Percentiles rank a stretch among this genome's conserved stretches.
Evolutionary conservation across 92 coral and sea anemone genomes (phyloP).

Genomic region (Zoanthus sansibaricus): DNA sequence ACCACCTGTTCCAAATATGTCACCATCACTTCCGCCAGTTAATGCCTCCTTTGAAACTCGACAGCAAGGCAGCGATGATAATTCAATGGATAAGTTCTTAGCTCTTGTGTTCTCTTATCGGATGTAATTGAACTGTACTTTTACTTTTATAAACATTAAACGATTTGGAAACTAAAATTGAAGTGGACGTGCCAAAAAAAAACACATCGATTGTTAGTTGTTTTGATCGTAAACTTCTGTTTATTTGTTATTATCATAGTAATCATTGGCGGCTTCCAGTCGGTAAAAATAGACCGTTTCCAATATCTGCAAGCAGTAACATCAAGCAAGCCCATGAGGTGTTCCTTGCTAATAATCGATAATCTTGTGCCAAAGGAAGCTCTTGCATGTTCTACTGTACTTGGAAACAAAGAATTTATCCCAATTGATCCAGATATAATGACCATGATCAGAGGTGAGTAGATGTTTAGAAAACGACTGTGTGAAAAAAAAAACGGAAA

Average conservation of each 20-base stretch:
- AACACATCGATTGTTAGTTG: not conserved
- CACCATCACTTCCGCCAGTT: too few species aligned
- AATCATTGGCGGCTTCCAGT: not conserved
- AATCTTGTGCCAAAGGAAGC: not conserved
- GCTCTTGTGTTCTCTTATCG: too few species aligned
- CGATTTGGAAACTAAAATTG: too few species aligned
- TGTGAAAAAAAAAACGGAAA: too few species aligned
- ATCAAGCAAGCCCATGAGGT: not conserved
- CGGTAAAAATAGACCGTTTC: not conserved
- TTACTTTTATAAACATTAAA: too few species aligned
- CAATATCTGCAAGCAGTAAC: not conserved
- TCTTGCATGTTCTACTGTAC: not conserved
- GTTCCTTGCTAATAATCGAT: not conserved
- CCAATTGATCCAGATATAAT: not conserved
- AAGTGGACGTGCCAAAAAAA: not conserved
- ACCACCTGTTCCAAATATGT: too few species aligned
- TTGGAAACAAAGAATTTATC: not conserved
- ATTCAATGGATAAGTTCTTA: too few species aligned
- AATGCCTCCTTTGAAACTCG: too few species aligned
- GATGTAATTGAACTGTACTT: too few species aligned
- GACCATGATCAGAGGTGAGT: not conserved
- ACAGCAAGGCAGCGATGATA: too few species aligned
- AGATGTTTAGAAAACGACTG: too few species aligned
- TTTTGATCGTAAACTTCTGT: constrained; percentile 1
- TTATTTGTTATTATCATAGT: not conserved